Base-by-base conservation (phyloP, 2,888 invertebrate genomes). In the Sphecodes monilicornis region DNA sequence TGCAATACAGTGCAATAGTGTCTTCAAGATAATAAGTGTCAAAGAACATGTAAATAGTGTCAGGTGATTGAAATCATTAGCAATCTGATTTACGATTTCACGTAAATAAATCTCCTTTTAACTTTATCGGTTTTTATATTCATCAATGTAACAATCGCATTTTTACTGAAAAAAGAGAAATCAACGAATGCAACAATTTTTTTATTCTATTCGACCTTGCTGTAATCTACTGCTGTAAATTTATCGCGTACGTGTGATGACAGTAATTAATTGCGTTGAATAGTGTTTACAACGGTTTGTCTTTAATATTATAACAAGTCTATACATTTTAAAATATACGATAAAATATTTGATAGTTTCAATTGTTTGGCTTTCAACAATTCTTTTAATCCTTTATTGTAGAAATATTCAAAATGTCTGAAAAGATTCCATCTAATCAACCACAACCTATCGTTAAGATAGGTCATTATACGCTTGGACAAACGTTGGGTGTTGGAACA, bases 381-480 rank as follows among this genome's bases (percentile, higher is more conserved):
- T 10, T 54, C 57, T 57, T 29, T 10, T 57, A 73, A 39, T 46
- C n/a, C 66, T 10, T 36, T 69, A 32, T 75, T 70, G 41, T n/a
- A 80, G 78, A n/a, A 83, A 36, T 68, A 32, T 22, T 57, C 69
- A 91, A 86, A 84, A 94, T 94, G 94, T 88, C 93, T 72, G 94
- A 94, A 41, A 94, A 93, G 91, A 91, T 90, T 22, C 88, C 88
- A 70, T 89, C 88, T 57, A 91, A 86, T 80, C 95, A 94, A 85
- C 92, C 91, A 22, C 97, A 97, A 94, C 98, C 98, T 79, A 96
- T 98, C 88, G 98, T 99, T 54, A 99, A 99, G 96, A 99, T 99
- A 93, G 99, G 99, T 0, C 99, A 99, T 95, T 99, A 99, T 95
- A 97, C 98, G 77, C 95, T 99, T 74, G 99, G 99, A 32, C 97